Conservation (phyloP, 2,797 vertebrate species). For the Pangasius macronema region DNA sequence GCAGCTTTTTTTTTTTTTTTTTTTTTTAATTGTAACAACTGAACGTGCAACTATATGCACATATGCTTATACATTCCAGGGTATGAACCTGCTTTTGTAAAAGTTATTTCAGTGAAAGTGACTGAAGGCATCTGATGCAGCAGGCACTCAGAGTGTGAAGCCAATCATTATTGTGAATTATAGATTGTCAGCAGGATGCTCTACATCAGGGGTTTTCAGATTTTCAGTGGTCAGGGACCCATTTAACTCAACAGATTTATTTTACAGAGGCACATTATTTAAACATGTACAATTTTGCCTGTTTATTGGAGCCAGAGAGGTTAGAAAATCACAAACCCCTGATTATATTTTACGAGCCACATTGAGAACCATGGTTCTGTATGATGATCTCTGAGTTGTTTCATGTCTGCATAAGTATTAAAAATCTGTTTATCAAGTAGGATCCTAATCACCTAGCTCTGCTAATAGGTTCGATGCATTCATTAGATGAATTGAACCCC, state of each 20-base stretch:
- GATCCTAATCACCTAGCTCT: not conserved
- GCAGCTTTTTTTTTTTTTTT: too few species aligned
- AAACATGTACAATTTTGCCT: not conserved
- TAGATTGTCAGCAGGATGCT: not conserved
- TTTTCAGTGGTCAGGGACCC: not conserved
- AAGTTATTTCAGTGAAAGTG: not conserved
- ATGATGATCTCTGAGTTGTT: not conserved
- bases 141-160: not conserved
- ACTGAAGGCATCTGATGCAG: not conserved
- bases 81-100: slow-evolving; percentile 16
- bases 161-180: not conserved
- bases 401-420: not conserved
- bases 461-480: not conserved
- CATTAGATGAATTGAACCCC: not conserved
- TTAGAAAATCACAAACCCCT: not conserved
- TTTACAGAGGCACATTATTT: not conserved
- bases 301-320: not conserved
- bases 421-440: not conserved
- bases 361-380: not conserved
- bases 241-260: not conserved
- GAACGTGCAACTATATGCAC: too few species aligned
- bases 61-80: slow-evolving; percentile 45
- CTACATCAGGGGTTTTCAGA: not conserved
- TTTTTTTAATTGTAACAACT: not conserved
- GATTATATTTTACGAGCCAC: not conserved